Percentiles rank a stretch among this genome's conserved stretches.
phyloP scores from a whole-genome alignment of 2,888 invertebrate species.

The Drosophila ustulata region DNA sequence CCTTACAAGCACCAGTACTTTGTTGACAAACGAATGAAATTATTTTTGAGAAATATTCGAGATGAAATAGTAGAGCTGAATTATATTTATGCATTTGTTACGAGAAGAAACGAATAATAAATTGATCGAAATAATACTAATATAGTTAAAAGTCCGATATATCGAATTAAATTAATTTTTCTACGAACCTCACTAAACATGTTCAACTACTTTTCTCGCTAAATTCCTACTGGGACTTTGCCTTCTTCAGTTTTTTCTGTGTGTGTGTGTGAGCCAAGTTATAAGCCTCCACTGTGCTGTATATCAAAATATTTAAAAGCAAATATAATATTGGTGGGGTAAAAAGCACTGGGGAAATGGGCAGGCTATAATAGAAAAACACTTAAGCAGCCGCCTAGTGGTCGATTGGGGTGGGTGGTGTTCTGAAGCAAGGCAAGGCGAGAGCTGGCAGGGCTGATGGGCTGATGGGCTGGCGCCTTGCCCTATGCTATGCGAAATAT shows the following conservation, averaged over 20 bases:
- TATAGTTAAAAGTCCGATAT: background rate
- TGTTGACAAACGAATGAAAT: background rate
- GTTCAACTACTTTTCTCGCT: slow-evolving; percentile 3
- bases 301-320: slow-evolving; percentile 84
- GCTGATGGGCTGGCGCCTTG: slow-evolving; percentile 45
- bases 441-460: slow-evolving; percentile 1
- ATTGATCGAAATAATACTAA: too few species aligned
- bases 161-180: too few species aligned
- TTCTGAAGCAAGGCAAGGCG: background rate
- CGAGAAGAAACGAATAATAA: too few species aligned
- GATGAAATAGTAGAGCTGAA: background rate
- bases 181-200: background rate
- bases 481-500: slow-evolving; percentile 49
- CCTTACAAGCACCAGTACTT: too few species aligned
- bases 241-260: slow-evolving; percentile 17
- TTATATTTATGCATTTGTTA: background rate
- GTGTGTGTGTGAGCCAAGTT: slow-evolving; percentile 58
- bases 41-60: background rate
- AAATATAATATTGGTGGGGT: slow-evolving; percentile 78
- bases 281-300: slow-evolving; percentile 76
- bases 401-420: slow-evolving; percentile 27
- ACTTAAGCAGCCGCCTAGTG: slow-evolving; percentile 70
- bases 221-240: slow-evolving; percentile 39
- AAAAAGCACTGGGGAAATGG: slow-evolving; percentile 59
- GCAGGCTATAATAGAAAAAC: slow-evolving; percentile 79